Base-by-base conservation (phyloP, 2,888 invertebrate genomes). In the Pecten maximus region DNA sequence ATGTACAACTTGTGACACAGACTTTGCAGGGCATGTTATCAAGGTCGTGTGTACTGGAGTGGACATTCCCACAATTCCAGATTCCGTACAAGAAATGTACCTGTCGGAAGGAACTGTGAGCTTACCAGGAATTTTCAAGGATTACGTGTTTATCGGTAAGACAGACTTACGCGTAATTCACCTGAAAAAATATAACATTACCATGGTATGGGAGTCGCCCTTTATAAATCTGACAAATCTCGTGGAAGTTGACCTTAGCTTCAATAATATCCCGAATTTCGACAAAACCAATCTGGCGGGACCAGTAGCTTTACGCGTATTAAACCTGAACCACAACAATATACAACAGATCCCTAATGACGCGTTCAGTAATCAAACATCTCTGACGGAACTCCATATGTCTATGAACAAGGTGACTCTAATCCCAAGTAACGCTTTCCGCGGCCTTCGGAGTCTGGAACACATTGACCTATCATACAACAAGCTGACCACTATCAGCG, bases 321-420 rank as follows among this genome's bases (percentile, higher is more conserved):
- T 95, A 10, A 93, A 92, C 48, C 88, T 95, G 12, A 92, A 93
- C 87, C 74, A 90, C 35, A 94, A 94, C 90, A 48, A 89, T 0
- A 89, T 95, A 4, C 40, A 40, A 54, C 39, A 87, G 19, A 44
- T 94, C 15, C 88, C 87, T 40, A 91, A 92, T 74, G 90, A 90
- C 88, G 90, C 91, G 10, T 94, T 95, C 89, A 44, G 89, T 15
- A 54, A 92, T 8, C 91, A 94, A 16, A 40, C 91, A 0, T 35
- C 87, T 16, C 90, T 95, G 12, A 91, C 91, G 54, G 90, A 91
- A 35, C 91, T 95, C 12, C 88, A 94, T 40, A 60, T 94, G 23
- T 74, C 90, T 19, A 39, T 40, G 23, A 94, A 94, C 88, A 40
- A 91, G 48, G 93, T 94, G 48, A 40, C 44, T n/a, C 74, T 40